These are phyloP conservation scores for Diabrotica undecimpunctata DNA, from an alignment of 1,140 invertebrate species.

Conservation along the genomic window DNA sequence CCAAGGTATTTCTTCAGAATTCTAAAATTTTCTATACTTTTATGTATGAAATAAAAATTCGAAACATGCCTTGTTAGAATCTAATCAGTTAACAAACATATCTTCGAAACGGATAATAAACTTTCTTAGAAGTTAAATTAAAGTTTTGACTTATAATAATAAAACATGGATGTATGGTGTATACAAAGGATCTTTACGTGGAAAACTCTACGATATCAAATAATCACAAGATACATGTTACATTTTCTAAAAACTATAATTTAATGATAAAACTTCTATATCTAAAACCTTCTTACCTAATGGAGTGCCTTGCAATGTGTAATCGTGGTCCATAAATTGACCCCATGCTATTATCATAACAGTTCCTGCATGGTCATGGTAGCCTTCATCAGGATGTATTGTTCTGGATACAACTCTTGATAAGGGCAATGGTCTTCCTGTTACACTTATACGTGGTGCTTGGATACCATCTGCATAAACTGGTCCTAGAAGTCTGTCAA, in stretches of 20 bases:
- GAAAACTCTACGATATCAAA: no score
- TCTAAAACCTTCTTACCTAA: conserved; percentile 58
- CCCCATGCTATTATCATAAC: conserved; percentile 92
- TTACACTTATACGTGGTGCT: conserved; percentile 70
- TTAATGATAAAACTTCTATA: background rate
- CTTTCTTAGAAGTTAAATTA: no score
- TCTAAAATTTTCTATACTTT: no score
- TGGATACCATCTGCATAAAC: conserved; percentile 78
- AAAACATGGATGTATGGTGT: no score
- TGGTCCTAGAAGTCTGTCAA: conserved; percentile 67
- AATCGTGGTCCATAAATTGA: conserved; percentile 93
- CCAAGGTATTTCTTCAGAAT: no score
- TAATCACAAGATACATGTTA: no score
- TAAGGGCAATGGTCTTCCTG: conserved; percentile 71
- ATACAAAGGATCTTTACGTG: no score
- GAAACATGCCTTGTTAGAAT: no score
- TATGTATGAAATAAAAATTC: conserved; percentile 8
- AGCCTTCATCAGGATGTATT: conserved; percentile 87
- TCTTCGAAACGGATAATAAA: no score
- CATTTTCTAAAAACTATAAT: no score
- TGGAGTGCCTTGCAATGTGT: conserved; percentile 82
- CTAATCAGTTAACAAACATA: no score
- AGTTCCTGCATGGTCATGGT: conserved; percentile 89
- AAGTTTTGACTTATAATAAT: no score
- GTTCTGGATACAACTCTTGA: conserved; percentile 81